Evolutionary conservation across 2,888 invertebrate genomes (phyloP), one percentile per base, ranked within the genome.

Genomic region (Pheosia tremula): DNA sequence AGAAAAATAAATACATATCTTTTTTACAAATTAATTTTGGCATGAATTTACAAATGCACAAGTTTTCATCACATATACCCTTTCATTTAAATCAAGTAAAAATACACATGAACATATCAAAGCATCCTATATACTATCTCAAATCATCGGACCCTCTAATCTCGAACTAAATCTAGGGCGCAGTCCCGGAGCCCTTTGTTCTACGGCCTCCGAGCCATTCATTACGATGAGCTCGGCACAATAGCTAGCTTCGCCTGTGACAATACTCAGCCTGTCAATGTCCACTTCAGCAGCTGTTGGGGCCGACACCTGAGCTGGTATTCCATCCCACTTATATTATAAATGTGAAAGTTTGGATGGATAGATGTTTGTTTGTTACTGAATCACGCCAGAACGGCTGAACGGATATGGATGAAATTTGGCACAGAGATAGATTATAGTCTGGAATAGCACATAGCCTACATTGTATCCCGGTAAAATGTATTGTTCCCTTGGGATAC

Each of bases 261-360:
- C 47, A 47, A 47, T 47, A 47, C 47, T 47, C 11, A 10, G 10
- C 36, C 36, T 54, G 24, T 75, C 72, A 80, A 76, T 74, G 66
- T 69, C 69, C 66, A 69, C 70, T 78, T 78, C 74, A 75, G 75
- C 67, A 70, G 72, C 82, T 80, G 79, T 78, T 79, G 80, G 70
- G 80, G 70, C 57, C 74, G 74, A 71, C 75, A 80, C 78, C 77
- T 78, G 76, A 76, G 71, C 71, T 67, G 62, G 54, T 38, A 54
- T 38, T 11, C 4, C 36, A 54, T 54, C 11, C 11, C 10, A 37
- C 1, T 38, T 4, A 9, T 52, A 9, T 50, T 24, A 50, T 24
- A 52, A 36, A 36, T 11, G 4, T 37, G 37, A 6, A 24, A 4
- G 9, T 36, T 8, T 36, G 3, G 36, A 36, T 36, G 5, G 36